Conservation (phyloP, 2,888 invertebrate genomes). For the Lepidocyrtoides sp. region DNA sequence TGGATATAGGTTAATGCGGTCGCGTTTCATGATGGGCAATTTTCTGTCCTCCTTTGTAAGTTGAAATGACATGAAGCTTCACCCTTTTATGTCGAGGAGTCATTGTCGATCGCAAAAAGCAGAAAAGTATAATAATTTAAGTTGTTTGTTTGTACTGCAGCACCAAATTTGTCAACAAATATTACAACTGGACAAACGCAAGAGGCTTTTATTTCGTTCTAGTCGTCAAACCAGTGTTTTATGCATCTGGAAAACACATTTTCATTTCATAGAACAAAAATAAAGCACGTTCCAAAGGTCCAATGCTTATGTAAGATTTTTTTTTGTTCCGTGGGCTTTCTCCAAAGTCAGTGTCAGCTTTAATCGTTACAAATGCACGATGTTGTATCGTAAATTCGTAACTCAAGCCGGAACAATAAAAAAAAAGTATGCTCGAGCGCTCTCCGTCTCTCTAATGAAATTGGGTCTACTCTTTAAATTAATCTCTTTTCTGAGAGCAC, state of each 20-base stretch:
- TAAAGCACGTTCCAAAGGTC: background rate
- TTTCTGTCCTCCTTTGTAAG: background rate
- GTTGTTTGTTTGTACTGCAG: too few species aligned
- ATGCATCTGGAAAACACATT: background rate
- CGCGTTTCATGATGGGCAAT: background rate
- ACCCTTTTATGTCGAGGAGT: background rate
- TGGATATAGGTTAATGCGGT: slow-evolving; percentile 15
- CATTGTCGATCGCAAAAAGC: too few species aligned
- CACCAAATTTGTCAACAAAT: too few species aligned
- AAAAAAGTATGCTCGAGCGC: background rate
- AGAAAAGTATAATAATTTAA: too few species aligned
- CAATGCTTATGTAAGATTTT: background rate
- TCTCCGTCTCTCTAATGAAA: background rate
- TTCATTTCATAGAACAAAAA: background rate
- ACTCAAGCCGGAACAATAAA: background rate
- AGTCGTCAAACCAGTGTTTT: background rate
- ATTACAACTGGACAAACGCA: too few species aligned
- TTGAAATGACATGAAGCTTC: background rate
- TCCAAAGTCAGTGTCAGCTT: slow-evolving; percentile 1
- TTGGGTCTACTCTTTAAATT: background rate
- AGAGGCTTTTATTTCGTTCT: background rate
- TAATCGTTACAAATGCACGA: background rate
- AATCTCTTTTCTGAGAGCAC: background rate
- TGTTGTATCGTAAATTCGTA: background rate
- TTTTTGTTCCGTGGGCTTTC: background rate